Conservation (phyloP, 2,888 invertebrate species). For the Oxyscelio sp. region DNA sequence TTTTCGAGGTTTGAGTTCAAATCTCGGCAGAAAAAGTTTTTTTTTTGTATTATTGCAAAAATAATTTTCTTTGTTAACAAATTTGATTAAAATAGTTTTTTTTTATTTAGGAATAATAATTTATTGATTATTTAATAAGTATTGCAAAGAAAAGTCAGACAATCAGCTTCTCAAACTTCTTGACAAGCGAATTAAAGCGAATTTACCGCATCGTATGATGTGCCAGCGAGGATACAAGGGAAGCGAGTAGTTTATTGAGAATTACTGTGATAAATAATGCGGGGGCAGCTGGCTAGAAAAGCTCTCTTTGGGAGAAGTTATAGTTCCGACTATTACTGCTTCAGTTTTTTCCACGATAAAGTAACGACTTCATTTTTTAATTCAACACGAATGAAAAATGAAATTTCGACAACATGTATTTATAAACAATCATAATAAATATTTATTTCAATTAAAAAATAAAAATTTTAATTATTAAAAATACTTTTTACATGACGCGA, state of each 20-base stretch:
- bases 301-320: conserved; percentile 62
- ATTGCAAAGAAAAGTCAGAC: conserved; percentile 45
- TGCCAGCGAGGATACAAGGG: conserved; percentile 78
- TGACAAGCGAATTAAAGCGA: conserved; percentile 79
- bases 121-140: no score
- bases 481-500: no score
- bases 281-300: conserved; percentile 77
- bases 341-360: conserved; percentile 46
- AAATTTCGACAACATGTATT: background rate
- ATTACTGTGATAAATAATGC: conserved; percentile 86
- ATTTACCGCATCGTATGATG: conserved; percentile 82
- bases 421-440: no score
- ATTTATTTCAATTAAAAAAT: background rate
- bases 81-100: no score
- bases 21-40: no score
- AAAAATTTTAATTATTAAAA: no score
- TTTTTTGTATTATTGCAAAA: no score
- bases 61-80: no score
- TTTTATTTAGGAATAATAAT: no score
- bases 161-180: conserved; percentile 64
- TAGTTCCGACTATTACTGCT: conserved; percentile 49
- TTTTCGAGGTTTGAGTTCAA: no score
- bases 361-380: conserved; percentile 53
- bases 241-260: conserved; percentile 85
- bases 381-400: conserved; percentile 43